A percentile compares a stretch with the other conserved stretches of the same genome.
Conservation (phyloP, 2,113 vertebrate species). For the Haemorhous mexicanus region DNA sequence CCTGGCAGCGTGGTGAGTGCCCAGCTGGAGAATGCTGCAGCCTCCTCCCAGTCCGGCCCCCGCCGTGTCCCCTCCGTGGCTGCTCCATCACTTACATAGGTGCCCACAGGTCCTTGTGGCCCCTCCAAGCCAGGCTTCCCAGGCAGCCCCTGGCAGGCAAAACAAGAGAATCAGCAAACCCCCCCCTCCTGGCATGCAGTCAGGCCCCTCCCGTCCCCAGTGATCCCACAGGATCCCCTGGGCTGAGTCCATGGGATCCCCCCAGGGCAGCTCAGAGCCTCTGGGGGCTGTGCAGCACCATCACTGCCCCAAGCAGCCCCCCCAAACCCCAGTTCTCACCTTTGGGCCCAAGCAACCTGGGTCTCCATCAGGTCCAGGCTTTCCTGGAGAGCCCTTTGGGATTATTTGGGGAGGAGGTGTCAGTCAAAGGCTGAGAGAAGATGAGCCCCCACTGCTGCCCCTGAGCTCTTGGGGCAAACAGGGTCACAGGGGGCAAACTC, state of each 20-base stretch:
- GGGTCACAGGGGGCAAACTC: neutral
- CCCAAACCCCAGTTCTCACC: constrained; percentile 56
- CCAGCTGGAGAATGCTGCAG: neutral
- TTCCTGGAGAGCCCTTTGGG: constrained; percentile 77
- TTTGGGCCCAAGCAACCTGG: constrained; percentile 72
- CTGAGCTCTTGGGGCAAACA: neutral
- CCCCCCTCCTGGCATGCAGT: fast-evolving
- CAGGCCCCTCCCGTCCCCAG: neutral
- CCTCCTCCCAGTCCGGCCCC: fast-evolving
- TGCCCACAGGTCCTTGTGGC: constrained; percentile 84
- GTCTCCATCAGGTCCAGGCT: constrained; percentile 69
- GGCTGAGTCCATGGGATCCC: fast-evolving
- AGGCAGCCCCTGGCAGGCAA: constrained; percentile 76
- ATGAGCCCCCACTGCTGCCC: neutral
- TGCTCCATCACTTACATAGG: constrained; percentile 80
- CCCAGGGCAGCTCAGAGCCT: neutral
- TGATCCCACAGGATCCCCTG: fast-evolving
- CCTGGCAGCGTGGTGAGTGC: neutral
- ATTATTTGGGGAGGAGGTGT: neutral
- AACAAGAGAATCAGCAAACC: neutral
- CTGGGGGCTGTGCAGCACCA: neutral
- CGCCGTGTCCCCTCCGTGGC: fast-evolving
- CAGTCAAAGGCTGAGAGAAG: neutral
- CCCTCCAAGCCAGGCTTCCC: constrained; percentile 82
- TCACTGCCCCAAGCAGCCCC: neutral